Evolutionary conservation across 1,140 invertebrate species (phyloP), one percentile per base, ranked within the genome.

Genomic region (Diuraphis noxia): DNA sequence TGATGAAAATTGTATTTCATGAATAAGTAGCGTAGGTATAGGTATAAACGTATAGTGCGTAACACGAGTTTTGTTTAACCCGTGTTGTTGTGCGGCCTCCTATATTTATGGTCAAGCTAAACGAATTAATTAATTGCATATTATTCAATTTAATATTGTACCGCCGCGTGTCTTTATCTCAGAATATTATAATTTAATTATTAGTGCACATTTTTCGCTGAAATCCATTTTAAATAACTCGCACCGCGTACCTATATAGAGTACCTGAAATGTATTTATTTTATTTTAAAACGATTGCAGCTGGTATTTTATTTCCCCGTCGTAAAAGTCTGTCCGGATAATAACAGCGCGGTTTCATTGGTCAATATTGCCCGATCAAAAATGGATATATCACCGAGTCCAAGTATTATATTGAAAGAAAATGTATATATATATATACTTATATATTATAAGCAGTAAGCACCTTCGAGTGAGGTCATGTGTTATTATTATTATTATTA

Each of bases 391-490:
- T 86, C 46, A 86, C 43, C 17, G 84, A n/a, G 30, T 21, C 43
- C 3, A 9, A 38, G 56, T 34, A 85, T 43, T 19, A 46, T 34
- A 9, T 86, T 38, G 3, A 25, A 36, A 56, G 52, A 38, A 56
- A 86, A 38, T 23, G 38, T 41, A 1, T 23, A 52, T 41, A 1
- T 52, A 25, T 8, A 87, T 85, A 84, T 84, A 84, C 25, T 2
- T 40, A 82, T 82, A 82, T 30, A 30, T 43, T 30, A 30, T 43
- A 43, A 30, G 13, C 30, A 30, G 19, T 34, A 36, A 23, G 85
- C 21, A 56, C 85, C 34, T 87, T 38, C 46, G 49, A 88, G 77
- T 91, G 89, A 91, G 41, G 72, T 91, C 89, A 49, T 38, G 77
- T 82, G 38, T 91, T 82, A 77, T 43, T 30, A 84, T 84, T 85